Conservation (phyloP, 92 coral and sea anemone genomes). For the Actinernus sp. region DNA sequence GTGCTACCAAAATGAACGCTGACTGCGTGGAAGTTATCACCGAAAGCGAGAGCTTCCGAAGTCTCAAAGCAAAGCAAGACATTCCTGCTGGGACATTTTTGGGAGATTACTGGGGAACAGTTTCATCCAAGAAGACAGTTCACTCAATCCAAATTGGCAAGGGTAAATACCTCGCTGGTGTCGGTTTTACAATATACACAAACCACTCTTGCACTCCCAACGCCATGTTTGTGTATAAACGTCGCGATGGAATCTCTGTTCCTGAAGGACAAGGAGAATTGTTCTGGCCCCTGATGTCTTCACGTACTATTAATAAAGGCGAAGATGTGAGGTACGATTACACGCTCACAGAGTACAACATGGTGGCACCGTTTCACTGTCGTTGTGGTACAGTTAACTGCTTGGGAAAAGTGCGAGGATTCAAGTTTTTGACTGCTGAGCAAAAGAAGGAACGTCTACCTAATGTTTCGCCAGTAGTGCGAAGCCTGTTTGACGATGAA, state of each 20-base stretch:
- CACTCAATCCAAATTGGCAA: conserved; percentile 48
- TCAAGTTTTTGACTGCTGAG: conserved; percentile 9
- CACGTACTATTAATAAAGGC: conserved; percentile 57
- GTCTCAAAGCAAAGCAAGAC: conserved; percentile 46
- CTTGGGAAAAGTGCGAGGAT: conserved; percentile 52
- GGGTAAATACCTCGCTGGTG: conserved; percentile 34
- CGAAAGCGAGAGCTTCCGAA: conserved; percentile 24
- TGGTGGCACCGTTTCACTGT: conserved; percentile 54
- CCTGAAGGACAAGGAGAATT: conserved; percentile 12
- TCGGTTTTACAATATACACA: conserved; percentile 6
- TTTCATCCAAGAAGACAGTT: conserved; percentile 1
- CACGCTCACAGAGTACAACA: conserved; percentile 48
- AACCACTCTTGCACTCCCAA: conserved; percentile 69
- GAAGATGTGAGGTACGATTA: conserved; percentile 58
- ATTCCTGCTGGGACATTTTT: conserved; percentile 52
- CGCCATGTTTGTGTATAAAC: conserved; percentile 35
- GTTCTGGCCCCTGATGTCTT: conserved; percentile 52
- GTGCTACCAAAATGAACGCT: conserved; percentile 62
- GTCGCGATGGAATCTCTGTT: conserved; percentile 5
- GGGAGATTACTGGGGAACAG: conserved; percentile 62
- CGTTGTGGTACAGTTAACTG: conserved; percentile 44
- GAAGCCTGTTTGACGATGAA: not conserved
- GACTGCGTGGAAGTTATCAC: conserved; percentile 38
- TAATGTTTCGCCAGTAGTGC: not conserved
- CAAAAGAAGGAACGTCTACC: not conserved